Conservation (phyloP, 2,888 invertebrate genomes). For the Eristalis tenax region DNA sequence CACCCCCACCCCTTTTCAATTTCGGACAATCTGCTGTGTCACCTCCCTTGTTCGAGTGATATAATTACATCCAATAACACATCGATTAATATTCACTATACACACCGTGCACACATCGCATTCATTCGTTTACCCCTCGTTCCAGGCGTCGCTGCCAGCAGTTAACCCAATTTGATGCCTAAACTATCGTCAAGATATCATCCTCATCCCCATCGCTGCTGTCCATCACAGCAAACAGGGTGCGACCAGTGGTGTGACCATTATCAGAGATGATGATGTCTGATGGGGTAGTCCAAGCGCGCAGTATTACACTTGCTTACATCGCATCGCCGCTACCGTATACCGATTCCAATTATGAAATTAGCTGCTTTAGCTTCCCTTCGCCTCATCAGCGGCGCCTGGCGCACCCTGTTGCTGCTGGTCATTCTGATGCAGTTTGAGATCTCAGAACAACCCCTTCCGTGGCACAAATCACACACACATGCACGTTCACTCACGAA, state of each 20-base stretch:
- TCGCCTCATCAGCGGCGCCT: not conserved
- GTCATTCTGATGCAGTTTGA: not conserved
- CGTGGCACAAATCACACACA: not conserved
- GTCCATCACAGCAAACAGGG: not conserved
- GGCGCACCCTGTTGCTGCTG: not conserved
- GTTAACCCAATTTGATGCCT: conserved; percentile 43
- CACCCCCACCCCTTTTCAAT: too few species aligned
- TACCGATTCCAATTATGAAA: conserved; percentile 65
- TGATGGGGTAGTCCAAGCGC: conserved; percentile 38
- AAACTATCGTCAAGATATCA: conserved; percentile 34
- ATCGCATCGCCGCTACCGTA: conserved; percentile 20
- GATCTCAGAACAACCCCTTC: not conserved
- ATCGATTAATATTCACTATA: not conserved
- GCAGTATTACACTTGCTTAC: conserved; percentile 48
- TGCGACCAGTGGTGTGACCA: conserved; percentile 7
- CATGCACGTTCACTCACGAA: not conserved
- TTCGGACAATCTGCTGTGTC: not conserved
- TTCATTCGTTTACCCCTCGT: not conserved
- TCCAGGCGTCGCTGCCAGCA: too few species aligned
- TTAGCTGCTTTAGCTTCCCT: conserved; percentile 19
- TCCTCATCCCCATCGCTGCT: not conserved
- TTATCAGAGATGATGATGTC: conserved; percentile 56
- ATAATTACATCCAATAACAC: conserved; percentile 16
- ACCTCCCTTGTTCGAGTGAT: not conserved
- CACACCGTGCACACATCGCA: not conserved